Percentiles rank a stretch among this genome's conserved stretches.
Evolutionary conservation across 1,140 invertebrate species (phyloP).

Genomic region (Magallana gigas): DNA sequence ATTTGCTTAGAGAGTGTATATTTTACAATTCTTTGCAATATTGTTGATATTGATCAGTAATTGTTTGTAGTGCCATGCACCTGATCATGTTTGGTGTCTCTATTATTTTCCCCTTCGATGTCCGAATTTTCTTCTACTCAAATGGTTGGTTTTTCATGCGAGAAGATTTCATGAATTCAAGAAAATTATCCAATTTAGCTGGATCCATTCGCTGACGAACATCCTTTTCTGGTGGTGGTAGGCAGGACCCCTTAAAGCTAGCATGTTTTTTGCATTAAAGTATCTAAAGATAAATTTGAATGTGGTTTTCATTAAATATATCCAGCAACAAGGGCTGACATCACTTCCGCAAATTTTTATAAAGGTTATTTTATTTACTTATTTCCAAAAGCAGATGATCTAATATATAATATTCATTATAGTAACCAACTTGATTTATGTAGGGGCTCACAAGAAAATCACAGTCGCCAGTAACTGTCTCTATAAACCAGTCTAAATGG

Average conservation of each 20-base stretch:
- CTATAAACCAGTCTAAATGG: too few species aligned
- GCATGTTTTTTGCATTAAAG: conserved; percentile 36
- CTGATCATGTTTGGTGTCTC: conserved; percentile 44
- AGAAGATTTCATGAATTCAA: conserved; percentile 40
- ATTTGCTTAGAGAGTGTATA: neutral
- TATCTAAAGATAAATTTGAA: conserved; percentile 5
- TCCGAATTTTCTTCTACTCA: conserved; percentile 24
- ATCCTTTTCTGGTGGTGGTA: conserved; percentile 25
- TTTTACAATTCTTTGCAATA: conserved; percentile 40
- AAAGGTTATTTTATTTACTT: too few species aligned
- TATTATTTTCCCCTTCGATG: conserved; percentile 17
- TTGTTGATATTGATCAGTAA: conserved; percentile 39
- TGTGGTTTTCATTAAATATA: neutral
- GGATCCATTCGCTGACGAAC: conserved; percentile 34
- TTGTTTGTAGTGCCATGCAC: conserved; percentile 45
- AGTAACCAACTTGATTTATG: too few species aligned
- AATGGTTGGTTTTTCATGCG: conserved; percentile 40
- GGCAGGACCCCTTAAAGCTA: neutral
- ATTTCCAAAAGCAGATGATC: too few species aligned
- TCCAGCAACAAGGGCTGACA: too few species aligned
- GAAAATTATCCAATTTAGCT: conserved; percentile 40
- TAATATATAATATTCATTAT: too few species aligned
- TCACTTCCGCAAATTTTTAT: too few species aligned
- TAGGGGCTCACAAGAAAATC: too few species aligned
- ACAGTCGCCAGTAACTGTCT: too few species aligned